Conservation (phyloP, 64 coral and sea anemone genomes). For the Cladopsammia gracilis region DNA sequence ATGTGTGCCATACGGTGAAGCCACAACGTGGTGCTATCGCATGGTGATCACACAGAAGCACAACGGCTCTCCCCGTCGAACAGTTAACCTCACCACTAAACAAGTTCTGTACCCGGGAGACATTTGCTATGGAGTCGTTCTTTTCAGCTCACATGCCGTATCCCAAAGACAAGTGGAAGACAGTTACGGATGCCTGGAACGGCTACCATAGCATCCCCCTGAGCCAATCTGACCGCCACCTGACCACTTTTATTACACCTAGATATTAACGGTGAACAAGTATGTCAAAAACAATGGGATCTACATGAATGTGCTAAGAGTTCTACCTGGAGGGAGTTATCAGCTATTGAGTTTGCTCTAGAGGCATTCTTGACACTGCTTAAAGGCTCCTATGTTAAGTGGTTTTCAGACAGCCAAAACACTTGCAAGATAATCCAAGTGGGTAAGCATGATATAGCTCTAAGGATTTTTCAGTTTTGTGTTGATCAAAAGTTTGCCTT, state of each 20-base stretch:
- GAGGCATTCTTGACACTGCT: no score
- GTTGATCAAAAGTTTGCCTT: no score
- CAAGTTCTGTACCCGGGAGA: slow-evolving; percentile 51
- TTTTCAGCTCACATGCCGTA: slow-evolving; percentile 50
- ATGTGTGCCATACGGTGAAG: slow-evolving; percentile 59
- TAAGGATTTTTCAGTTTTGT: no score
- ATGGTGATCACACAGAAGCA: slow-evolving; percentile 72
- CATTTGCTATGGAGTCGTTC: slow-evolving; percentile 33
- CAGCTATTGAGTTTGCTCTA: no score
- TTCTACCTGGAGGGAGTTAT: no score
- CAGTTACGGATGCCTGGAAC: slow-evolving; percentile 31
- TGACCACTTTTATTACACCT: not conserved
- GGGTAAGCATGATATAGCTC: no score
- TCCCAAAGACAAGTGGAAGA: slow-evolving; percentile 73
- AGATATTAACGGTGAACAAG: no score
- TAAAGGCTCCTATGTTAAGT: no score
- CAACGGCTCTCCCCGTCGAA: slow-evolving; percentile 32
- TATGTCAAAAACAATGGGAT: no score
- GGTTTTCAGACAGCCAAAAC: no score
- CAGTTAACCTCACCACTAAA: slow-evolving; percentile 68
- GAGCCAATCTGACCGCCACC: not conserved
- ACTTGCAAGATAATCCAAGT: no score
- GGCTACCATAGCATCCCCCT: not conserved
- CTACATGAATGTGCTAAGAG: no score
- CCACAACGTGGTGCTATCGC: slow-evolving; percentile 52